Percentiles rank a stretch among this genome's conserved stretches.
These are phyloP conservation scores for Micromesistius poutassou DNA, from an alignment of 2,797 vertebrate genomes.

Conservation along the genomic window DNA sequence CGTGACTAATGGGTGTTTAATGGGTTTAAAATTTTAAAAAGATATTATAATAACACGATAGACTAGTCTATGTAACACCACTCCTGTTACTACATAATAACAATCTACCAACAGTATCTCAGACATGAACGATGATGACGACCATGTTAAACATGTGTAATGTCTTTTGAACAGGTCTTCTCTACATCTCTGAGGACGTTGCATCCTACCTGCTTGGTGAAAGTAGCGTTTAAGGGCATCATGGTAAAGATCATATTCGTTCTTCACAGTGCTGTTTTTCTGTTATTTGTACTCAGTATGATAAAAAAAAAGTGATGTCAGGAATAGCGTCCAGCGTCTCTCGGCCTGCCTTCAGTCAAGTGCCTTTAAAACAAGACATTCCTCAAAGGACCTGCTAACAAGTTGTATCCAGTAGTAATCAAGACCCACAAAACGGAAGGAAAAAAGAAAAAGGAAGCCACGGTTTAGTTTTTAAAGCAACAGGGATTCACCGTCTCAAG, in stretches of 20 bases:
- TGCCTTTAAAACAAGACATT: conserved; percentile 21
- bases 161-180: background rate
- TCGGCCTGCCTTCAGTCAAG: conserved; percentile 17
- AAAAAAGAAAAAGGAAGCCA: conserved; percentile 5
- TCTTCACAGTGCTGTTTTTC: background rate
- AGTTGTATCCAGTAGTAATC: conserved; percentile 25
- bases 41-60: background rate
- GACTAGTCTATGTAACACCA: background rate
- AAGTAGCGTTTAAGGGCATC: conserved; percentile 50
- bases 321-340: conserved; percentile 20
- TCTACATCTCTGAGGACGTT: conserved; percentile 16
- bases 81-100: background rate
- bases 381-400: conserved; percentile 7
- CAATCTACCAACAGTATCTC: background rate
- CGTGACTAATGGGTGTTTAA: background rate
- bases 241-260: conserved; percentile 58
- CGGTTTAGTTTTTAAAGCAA: conserved; percentile 2
- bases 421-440: conserved; percentile 9
- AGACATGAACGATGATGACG: background rate
- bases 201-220: conserved; percentile 59
- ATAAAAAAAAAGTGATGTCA: conserved; percentile 3
- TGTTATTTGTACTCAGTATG: background rate
- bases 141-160: background rate
- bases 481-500: conserved; percentile 21
- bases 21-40: background rate